A percentile compares a stretch with the other conserved stretches of the same genome.
Evolutionary conservation across 2,113 vertebrate genomes (phyloP).

Genomic region (Asarcornis scutulata): DNA sequence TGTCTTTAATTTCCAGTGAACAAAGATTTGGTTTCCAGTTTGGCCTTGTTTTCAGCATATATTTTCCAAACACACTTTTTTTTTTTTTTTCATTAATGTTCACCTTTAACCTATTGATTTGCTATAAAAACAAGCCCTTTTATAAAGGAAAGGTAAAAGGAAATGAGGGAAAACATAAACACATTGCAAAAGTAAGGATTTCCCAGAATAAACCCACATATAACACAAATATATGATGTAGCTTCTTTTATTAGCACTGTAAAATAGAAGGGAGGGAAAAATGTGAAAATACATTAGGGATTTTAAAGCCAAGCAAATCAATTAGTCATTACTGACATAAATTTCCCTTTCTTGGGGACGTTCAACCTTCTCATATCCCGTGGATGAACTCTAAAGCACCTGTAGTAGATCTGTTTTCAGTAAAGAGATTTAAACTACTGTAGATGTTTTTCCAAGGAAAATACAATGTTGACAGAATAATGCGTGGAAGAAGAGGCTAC

Average conservation of each 20-base stretch:
- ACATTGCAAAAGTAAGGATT: constrained; percentile 65
- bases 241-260: constrained; percentile 67
- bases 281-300: constrained; percentile 67
- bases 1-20: constrained; percentile 43
- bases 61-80: constrained; percentile 39
- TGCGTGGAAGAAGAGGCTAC: constrained; percentile 74
- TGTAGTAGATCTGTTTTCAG: constrained; percentile 77
- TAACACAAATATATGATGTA: constrained; percentile 60
- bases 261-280: constrained; percentile 58
- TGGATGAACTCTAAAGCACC: constrained; percentile 80
- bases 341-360: constrained; percentile 74
- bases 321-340: constrained; percentile 79
- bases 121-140: constrained; percentile 54
- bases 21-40: constrained; percentile 45
- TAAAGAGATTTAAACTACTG: constrained; percentile 75
- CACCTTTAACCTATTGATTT: constrained; percentile 63
- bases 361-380: constrained; percentile 74
- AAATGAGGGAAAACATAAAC: constrained; percentile 72
- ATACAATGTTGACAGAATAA: constrained; percentile 80
- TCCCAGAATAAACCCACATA: constrained; percentile 59
- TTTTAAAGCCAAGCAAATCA: constrained; percentile 72
- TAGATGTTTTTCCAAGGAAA: constrained; percentile 83
- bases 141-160: constrained; percentile 62
- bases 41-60: constrained; percentile 48
- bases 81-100: neutral